Evolutionary conservation across 2,888 invertebrate species (phyloP).

Genomic region (Hirtodrosophila histrioides): DNA sequence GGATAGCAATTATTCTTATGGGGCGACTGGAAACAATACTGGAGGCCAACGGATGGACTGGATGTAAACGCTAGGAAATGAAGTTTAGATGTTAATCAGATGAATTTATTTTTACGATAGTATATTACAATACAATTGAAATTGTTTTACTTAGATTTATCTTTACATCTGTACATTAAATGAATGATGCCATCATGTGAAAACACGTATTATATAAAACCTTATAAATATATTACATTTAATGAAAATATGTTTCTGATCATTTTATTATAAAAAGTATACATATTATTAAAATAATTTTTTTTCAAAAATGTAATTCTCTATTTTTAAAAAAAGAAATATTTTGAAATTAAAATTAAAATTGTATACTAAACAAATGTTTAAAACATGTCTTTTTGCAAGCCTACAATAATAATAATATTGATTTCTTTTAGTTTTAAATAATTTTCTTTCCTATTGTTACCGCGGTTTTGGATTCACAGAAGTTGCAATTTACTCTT

Average conservation of each 20-base stretch:
- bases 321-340: too few relatives aligned
- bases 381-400: too few relatives aligned
- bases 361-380: too few relatives aligned
- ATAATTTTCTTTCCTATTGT: too few relatives aligned
- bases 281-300: too few relatives aligned
- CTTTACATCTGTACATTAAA: conserved; percentile 2
- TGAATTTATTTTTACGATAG: background rate
- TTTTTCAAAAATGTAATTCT: too few relatives aligned
- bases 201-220: conserved; percentile 1
- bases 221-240: background rate
- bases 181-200: conserved; percentile 3
- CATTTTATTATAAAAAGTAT: too few relatives aligned
- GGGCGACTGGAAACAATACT: conserved; percentile 1
- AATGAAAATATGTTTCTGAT: conserved; percentile 1
- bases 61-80: conserved; percentile 1
- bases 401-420: too few relatives aligned
- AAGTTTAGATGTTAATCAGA: background rate
- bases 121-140: background rate
- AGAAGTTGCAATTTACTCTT: too few relatives aligned
- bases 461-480: too few relatives aligned
- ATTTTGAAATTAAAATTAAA: too few relatives aligned
- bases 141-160: background rate
- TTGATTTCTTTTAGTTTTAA: too few relatives aligned
- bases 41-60: conserved; percentile 15
- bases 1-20: conserved; percentile 6